Percentiles rank a stretch among this genome's conserved stretches.
Conservation (phyloP, 2,888 invertebrate genomes). For the Sphecodes monilicornis region DNA sequence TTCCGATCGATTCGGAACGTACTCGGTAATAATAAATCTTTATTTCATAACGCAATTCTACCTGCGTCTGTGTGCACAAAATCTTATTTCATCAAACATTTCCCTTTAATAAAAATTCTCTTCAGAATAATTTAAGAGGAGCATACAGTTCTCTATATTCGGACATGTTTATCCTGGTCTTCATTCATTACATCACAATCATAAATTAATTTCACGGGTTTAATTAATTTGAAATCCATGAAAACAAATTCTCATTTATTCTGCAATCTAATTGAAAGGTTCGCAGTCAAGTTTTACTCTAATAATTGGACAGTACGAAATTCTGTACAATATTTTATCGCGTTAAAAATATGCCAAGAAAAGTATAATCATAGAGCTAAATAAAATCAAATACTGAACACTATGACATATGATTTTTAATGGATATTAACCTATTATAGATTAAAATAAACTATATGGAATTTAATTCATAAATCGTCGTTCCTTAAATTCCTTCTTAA, state of each 20-base stretch:
- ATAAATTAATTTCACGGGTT: too few relatives aligned
- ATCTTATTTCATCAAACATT: not conserved
- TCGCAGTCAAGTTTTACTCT: not conserved
- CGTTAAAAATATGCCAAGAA: too few relatives aligned
- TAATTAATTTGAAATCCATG: too few relatives aligned
- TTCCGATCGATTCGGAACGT: conserved; percentile 17
- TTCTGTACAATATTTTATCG: too few relatives aligned
- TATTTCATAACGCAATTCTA: not conserved
- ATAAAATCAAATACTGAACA: too few relatives aligned
- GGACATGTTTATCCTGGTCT: not conserved
- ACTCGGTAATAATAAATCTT: not conserved
- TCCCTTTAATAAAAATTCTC: not conserved
- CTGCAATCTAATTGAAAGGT: not conserved
- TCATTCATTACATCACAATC: not conserved
- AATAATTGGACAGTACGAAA: not conserved
- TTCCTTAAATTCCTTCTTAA: too few relatives aligned
- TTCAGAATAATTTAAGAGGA: not conserved
- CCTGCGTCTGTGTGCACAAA: not conserved
- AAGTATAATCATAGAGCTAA: too few relatives aligned
- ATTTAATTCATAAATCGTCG: not conserved
- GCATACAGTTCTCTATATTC: not conserved
- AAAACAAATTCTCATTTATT: not conserved
- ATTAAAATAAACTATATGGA: not conserved
- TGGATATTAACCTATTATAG: too few relatives aligned
- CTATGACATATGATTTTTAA: too few relatives aligned